Evolutionary conservation across 2,888 invertebrate species (phyloP).

Genomic region (Cinara cedri): DNA sequence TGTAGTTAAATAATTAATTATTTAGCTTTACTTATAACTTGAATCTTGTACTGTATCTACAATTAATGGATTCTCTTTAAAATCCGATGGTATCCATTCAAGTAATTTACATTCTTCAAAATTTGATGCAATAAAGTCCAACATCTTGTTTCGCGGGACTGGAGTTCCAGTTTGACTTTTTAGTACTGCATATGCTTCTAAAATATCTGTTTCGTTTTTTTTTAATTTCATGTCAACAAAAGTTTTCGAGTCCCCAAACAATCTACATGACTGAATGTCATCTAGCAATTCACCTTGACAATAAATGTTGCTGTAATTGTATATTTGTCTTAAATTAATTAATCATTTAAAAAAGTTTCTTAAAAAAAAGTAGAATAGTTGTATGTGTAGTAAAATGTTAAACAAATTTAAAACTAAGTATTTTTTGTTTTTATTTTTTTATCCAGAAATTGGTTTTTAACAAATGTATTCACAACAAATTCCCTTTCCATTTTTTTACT

Average conservation of each 20-base stretch:
- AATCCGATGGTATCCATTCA: slow-evolving; percentile 61
- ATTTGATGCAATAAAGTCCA: slow-evolving; percentile 59
- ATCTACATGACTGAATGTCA: slow-evolving; percentile 71
- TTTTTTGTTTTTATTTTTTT: no score
- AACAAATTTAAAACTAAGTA: no score
- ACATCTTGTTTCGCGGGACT: not conserved
- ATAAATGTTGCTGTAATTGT: slow-evolving; percentile 63
- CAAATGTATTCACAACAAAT: no score
- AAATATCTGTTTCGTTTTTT: slow-evolving; percentile 58
- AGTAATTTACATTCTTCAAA: slow-evolving; percentile 60
- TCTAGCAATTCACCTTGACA: slow-evolving; percentile 77
- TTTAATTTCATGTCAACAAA: slow-evolving; percentile 79
- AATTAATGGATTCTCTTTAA: slow-evolving; percentile 64
- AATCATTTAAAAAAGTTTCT: no score
- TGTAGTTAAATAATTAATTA: no score
- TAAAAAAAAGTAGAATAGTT: no score
- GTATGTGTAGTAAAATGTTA: no score
- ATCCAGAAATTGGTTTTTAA: no score
- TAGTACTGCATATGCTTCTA: slow-evolving; percentile 58
- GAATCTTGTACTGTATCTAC: slow-evolving; percentile 64
- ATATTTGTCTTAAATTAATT: no score
- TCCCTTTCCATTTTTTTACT: no score
- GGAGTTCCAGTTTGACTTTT: slow-evolving; percentile 46
- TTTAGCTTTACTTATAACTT: no score
- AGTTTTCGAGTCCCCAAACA: slow-evolving; percentile 79